phyloP scores from a whole-genome alignment of 2,797 vertebrate species.

The Cuniculus paca region DNA sequence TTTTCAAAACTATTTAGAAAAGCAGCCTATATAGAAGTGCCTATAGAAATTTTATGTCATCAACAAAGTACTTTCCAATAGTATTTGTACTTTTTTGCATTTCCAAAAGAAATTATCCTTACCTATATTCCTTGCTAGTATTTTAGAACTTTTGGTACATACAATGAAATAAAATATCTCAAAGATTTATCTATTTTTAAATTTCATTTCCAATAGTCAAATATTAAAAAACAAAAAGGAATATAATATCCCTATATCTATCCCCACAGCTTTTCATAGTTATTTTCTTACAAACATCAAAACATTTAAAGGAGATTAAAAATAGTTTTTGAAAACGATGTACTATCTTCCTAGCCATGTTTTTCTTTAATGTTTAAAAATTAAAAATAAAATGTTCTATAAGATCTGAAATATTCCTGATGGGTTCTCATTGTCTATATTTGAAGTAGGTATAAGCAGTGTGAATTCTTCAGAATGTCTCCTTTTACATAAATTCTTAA shows the following conservation, averaged over 20 bases:
- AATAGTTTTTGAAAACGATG: neutral
- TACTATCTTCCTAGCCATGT: neutral
- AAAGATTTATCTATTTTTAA: neutral
- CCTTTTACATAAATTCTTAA: constrained; percentile 50
- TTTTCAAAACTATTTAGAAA: neutral
- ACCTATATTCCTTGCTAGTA: neutral
- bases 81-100: neutral
- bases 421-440: neutral
- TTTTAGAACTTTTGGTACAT: neutral
- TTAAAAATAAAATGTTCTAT: neutral
- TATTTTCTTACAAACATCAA: constrained; percentile 2
- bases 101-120: neutral
- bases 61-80: neutral
- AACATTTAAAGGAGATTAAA: neutral
- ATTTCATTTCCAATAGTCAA: neutral
- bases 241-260: neutral
- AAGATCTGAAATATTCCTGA: neutral
- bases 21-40: neutral
- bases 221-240: neutral
- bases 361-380: neutral
- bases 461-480: constrained; percentile 7
- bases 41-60: neutral
- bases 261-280: neutral
- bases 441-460: neutral
- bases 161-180: neutral